Conservation (phyloP, 2,888 invertebrate species). For the Tachina lurida region DNA sequence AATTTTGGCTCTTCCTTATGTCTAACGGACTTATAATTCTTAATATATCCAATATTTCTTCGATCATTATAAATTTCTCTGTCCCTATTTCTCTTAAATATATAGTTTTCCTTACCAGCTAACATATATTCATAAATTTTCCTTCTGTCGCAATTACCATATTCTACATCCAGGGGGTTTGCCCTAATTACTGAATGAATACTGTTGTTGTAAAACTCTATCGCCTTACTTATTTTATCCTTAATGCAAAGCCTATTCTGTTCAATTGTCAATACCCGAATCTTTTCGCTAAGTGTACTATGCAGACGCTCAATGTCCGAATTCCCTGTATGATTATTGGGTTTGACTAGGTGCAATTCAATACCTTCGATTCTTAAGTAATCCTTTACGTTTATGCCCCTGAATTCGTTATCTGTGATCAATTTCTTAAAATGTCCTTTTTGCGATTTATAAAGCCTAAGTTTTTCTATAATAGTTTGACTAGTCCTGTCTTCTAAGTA, state of each 20-base stretch:
- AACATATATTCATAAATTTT: not conserved
- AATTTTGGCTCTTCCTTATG: slow-evolving; percentile 23
- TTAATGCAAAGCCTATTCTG: slow-evolving; percentile 14
- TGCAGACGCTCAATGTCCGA: slow-evolving; percentile 33
- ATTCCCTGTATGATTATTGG: slow-evolving; percentile 45
- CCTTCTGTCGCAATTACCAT: slow-evolving; percentile 33
- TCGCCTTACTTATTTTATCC: slow-evolving; percentile 23
- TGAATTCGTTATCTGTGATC: slow-evolving; percentile 51
- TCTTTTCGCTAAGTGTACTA: slow-evolving; percentile 40
- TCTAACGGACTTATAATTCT: slow-evolving; percentile 8
- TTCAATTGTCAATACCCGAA: slow-evolving; percentile 24
- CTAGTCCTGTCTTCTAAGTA: slow-evolving; percentile 65
- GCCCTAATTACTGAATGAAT: slow-evolving; percentile 32
- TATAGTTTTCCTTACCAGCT: not conserved
- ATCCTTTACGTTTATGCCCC: slow-evolving; percentile 26
- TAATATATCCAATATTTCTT: not conserved
- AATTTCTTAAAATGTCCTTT: slow-evolving; percentile 41
- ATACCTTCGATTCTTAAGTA: slow-evolving; percentile 28
- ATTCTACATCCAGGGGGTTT: slow-evolving; percentile 44
- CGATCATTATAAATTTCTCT: slow-evolving; percentile 1
- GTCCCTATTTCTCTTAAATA: not conserved
- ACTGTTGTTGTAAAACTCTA: slow-evolving; percentile 47
- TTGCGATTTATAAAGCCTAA: slow-evolving; percentile 37
- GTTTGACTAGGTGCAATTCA: slow-evolving; percentile 23
- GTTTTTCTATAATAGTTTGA: slow-evolving; percentile 52